Conservation (phyloP, 2,113 vertebrate species). For the Siniperca chuatsi region DNA sequence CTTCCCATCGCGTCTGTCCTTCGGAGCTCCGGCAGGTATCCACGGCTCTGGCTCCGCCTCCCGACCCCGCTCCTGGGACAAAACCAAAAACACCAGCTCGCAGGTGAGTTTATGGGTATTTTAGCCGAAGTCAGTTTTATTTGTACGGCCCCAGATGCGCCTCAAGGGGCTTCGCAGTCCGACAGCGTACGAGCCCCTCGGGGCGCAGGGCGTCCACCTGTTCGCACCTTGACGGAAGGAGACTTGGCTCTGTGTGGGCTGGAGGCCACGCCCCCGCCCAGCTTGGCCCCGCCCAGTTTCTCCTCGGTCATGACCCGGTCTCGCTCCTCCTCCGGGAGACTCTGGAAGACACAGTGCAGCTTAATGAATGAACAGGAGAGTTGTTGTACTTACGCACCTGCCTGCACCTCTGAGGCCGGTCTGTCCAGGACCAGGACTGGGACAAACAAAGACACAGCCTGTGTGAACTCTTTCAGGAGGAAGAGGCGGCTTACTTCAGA, state of each 20-base stretch:
- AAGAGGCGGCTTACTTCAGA: no score
- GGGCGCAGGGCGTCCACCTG: no score
- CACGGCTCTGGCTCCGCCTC: slow-evolving; percentile 80
- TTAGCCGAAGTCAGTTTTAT: no score
- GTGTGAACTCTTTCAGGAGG: no score
- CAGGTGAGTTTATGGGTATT: background rate
- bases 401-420: no score
- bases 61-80: slow-evolving; percentile 73
- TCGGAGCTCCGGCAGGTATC: slow-evolving; percentile 45
- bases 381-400: no score
- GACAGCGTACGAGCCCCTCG: no score
- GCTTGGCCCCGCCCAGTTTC: slow-evolving; percentile 78
- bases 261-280: slow-evolving; percentile 50
- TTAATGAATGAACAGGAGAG: background rate
- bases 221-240: slow-evolving; percentile 71
- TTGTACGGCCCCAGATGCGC: no score
- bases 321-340: slow-evolving; percentile 85
- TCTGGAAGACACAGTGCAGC: slow-evolving; percentile 60
- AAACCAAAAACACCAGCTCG: no score
- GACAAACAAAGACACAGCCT: no score
- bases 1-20: slow-evolving; percentile 77
- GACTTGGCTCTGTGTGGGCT: slow-evolving; percentile 81
- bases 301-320: slow-evolving; percentile 84
- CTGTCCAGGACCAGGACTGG: no score
- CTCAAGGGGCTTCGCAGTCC: no score